Evolutionary conservation across 2,888 invertebrate genomes (phyloP), one percentile per base, ranked within the genome.

Genomic region (Hypena proboscidalis): DNA sequence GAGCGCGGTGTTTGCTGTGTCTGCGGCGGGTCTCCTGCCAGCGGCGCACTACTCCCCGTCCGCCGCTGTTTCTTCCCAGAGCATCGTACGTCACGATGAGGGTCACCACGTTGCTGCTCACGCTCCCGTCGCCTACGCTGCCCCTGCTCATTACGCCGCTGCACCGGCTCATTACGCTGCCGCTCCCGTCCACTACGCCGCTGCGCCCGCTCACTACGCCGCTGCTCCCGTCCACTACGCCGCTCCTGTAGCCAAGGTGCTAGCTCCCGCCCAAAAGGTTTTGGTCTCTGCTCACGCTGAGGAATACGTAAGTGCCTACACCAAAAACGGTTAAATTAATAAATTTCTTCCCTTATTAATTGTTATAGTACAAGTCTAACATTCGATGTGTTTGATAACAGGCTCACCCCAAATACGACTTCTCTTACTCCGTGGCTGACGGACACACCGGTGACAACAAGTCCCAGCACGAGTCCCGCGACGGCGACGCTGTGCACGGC

Each of bases 401-500:
- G 91, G 80, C 91, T 8, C 87, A 92, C 72, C 92, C 92, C 37
- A 88, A 90, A 67, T 92, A 93, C 77, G 85, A 91, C 36, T 92
- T 84, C 79, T 83, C 90, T n/a, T 92, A 92, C 74, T 92, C 92
- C 6, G 92, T 91, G 10, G 85, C 91, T 44, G 92, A 92, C 55
- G 85, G 85, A n/a, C 92, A 92, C 67, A 87, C 92, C 47, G 93
- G 92, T 20, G 93, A 93, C 83, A 90, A 92, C 79, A 93, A 93
- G 83, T 91, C 92, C 51, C 92, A 93, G 74, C 82, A 88, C 25
- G 93, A 93, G 80, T 82, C 85, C 69, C 88, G 91, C 63, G 92
- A 92, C 77, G 94, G 94, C 3, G 92, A 94, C 68, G 92, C 88
- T 38, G 94, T 94, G 57, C 91, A 92, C 67, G 94, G 94, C 48